These are phyloP conservation scores for Drosophila miranda DNA, from an alignment of 1,140 invertebrate species.

Conservation along the genomic window DNA sequence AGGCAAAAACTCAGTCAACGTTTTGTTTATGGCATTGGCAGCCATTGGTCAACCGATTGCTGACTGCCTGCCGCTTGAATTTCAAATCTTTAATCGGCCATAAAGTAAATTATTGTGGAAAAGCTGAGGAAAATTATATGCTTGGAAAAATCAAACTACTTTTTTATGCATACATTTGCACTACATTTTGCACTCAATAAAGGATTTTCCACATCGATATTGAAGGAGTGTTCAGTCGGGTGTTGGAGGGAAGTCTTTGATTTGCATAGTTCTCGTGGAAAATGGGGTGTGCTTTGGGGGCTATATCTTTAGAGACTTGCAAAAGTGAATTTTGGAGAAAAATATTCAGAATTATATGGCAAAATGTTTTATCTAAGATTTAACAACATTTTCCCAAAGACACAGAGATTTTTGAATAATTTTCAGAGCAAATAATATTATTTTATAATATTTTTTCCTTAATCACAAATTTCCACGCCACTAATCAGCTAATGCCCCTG, in stretches of 20 bases:
- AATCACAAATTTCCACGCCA: no score
- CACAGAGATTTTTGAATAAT: no score
- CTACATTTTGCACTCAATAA: constrained; percentile 71
- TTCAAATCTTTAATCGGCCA: constrained; percentile 62
- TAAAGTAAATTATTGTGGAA: constrained; percentile 71
- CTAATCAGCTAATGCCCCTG: not conserved
- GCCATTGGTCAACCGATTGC: constrained; percentile 67
- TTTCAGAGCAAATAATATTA: no score
- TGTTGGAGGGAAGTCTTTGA: not conserved
- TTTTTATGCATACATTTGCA: constrained; percentile 69
- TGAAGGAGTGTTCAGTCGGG: not conserved
- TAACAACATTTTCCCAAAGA: no score
- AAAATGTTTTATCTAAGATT: no score
- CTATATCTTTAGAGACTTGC: no score
- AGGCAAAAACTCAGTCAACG: constrained; percentile 47
- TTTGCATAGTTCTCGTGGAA: no score
- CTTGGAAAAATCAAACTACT: constrained; percentile 25
- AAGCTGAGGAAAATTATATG: constrained; percentile 19
- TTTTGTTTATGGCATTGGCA: constrained; percentile 74
- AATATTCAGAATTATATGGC: no score
- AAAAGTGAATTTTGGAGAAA: no score
- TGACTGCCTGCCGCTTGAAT: constrained; percentile 65
- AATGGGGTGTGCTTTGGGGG: no score
- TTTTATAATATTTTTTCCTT: no score
- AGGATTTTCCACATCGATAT: constrained; percentile 18